Evolutionary conservation across 2,113 vertebrate species (phyloP).

Genomic region (Corynorhinus townsendii): DNA sequence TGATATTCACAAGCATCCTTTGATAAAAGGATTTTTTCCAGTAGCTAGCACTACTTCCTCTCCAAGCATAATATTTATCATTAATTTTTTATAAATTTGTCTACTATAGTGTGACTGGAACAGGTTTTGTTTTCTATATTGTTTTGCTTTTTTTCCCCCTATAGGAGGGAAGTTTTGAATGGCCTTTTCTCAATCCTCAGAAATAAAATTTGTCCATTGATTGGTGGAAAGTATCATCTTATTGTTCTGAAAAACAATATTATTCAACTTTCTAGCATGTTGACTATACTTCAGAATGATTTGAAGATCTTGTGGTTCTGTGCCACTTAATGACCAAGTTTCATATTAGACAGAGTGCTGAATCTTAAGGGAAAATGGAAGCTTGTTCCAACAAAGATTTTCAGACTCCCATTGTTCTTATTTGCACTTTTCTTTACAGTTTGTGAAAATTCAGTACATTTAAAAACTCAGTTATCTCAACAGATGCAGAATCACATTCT

Average conservation of each 20-base stretch:
- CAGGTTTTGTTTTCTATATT: neutral
- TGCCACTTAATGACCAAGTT: neutral
- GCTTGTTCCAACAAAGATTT: neutral
- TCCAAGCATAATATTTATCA: neutral
- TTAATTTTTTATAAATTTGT: neutral
- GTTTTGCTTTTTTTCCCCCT: neutral
- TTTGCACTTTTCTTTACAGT: constrained; percentile 9
- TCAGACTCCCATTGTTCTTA: neutral
- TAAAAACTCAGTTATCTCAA: neutral
- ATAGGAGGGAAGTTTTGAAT: neutral
- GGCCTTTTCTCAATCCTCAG: neutral
- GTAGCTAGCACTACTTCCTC: neutral
- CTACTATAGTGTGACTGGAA: neutral
- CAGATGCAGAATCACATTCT: neutral
- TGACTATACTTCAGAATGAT: neutral
- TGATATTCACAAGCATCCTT: neutral
- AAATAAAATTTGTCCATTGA: neutral
- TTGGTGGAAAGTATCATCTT: neutral
- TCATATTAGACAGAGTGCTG: neutral
- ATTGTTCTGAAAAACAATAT: neutral
- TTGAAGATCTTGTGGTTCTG: neutral
- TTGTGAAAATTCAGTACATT: neutral
- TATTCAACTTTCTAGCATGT: neutral
- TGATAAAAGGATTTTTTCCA: neutral
- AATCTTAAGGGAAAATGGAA: neutral